phyloP scores from a whole-genome alignment of 92 coral and sea anemone species.

The Epizoanthus rinbou region DNA sequence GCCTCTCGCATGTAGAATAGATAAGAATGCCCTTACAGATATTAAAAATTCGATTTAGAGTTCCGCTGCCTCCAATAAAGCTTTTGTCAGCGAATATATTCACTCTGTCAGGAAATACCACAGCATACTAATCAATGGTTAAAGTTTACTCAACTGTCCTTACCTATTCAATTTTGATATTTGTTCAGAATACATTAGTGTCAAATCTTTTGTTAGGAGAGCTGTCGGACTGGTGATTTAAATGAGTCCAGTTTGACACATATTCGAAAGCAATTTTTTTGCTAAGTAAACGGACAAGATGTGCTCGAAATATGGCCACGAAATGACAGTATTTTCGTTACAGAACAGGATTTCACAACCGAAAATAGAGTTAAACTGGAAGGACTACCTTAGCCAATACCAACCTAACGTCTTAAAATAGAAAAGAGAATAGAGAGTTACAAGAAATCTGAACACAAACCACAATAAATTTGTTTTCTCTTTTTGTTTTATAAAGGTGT shows the following conservation, averaged over 20 bases:
- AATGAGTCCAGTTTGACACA: constrained; percentile 27
- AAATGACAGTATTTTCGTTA: not conserved
- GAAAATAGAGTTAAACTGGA: too few relatives aligned
- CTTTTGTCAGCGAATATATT: not conserved
- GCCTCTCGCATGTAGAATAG: not conserved
- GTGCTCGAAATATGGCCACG: constrained; percentile 9
- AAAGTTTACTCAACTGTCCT: constrained; percentile 21
- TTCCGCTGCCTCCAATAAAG: not conserved
- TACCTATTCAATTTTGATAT: constrained; percentile 22
- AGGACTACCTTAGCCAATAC: too few relatives aligned
- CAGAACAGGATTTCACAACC: too few relatives aligned
- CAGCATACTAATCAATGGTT: not conserved
- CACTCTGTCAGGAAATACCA: constrained; percentile 35
- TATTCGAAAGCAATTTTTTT: constrained; percentile 43
- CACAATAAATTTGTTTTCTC: too few relatives aligned
- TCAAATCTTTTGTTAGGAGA: constrained; percentile 43
- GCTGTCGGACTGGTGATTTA: constrained; percentile 22
- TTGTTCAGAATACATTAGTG: constrained; percentile 47
- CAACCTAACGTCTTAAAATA: too few relatives aligned
- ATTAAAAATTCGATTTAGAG: not conserved
- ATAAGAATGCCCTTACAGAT: not conserved
- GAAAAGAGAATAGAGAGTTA: too few relatives aligned
- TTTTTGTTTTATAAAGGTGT: too few relatives aligned
- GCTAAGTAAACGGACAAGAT: constrained; percentile 49
- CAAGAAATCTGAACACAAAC: too few relatives aligned